Base-by-base conservation (phyloP, 2,797 vertebrate species). In the Peromyscus nudipes region DNA sequence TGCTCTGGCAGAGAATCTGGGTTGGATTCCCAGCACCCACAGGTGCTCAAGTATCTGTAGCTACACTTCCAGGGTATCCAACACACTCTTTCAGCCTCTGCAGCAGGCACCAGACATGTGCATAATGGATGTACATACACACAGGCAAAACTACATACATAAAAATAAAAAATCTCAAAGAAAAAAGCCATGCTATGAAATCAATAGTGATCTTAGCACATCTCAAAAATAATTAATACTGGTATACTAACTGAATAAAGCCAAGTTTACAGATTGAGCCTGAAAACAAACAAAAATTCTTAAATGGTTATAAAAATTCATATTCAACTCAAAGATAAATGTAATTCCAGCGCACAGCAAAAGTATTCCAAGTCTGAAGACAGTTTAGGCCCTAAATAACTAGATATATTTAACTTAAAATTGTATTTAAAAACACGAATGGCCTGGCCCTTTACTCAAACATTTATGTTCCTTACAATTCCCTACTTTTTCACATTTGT, bases 151-250 rank as follows among this genome's bases (percentile, higher is more conserved):
- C 25, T 49, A 49, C 5, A 85, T 7, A 67, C 5, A 84, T 21
- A 85, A 49, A 65, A 49, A 67, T 17, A 27, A 43, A 62, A 49
- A 34, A 46, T 52, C 16, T 21, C 7, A 9, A 57, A 60, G 13
- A 52, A 40, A 29, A 13, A 55, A 19, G 4, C 14, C 25, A 94
- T 43, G 60, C 11, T 84, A 71, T 84, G n/a, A 96, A 96, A 83
- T 94, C 90, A 96, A 94, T 2, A 29, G 62, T 87, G 91, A 94
- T 77, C 62, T 64, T 89, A n/a, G 40, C 69, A 92, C 17, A 57
- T 87, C 65, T 93, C 71, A 87, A 95, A 95, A 95, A 80, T 52
- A 86, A 76, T 87, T 76, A 89, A 43, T 8, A 92, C 10, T 89
- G 46, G 29, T 57, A 82, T 76, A 88, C 67, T 83, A 43, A 76